phyloP scores from a whole-genome alignment of 2,113 vertebrate species.

The Phalacrocorax aristotelis region DNA sequence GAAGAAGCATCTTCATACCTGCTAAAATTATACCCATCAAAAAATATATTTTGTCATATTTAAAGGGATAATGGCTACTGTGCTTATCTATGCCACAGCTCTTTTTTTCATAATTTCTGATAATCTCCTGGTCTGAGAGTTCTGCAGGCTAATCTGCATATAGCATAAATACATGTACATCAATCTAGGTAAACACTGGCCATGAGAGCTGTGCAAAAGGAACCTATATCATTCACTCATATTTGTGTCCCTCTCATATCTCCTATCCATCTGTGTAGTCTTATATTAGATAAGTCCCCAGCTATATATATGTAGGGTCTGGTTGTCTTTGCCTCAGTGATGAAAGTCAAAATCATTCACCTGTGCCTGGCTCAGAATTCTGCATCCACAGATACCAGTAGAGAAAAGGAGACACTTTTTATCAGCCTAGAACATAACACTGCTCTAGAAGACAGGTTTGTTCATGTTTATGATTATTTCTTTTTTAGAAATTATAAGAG shows the following conservation, averaged over 20 bases:
- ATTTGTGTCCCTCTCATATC: not conserved
- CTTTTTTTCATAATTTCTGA: not conserved
- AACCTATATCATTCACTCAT: accelerated
- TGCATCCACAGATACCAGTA: not conserved
- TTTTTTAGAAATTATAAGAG: not conserved
- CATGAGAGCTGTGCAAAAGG: not conserved
- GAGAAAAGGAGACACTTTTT: not conserved
- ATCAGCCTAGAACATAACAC: not conserved
- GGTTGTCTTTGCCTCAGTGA: not conserved
- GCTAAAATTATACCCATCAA: not conserved
- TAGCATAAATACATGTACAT: not conserved
- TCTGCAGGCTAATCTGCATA: not conserved
- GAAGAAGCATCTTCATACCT: not conserved
- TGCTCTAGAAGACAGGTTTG: not conserved
- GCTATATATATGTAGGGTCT: accelerated
- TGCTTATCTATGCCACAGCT: not conserved
- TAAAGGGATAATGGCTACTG: not conserved
- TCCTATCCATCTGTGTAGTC: not conserved
- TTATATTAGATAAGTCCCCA: not conserved
- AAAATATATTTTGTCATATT: not conserved
- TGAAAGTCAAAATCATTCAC: not conserved
- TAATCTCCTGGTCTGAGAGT: not conserved
- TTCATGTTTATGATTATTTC: not conserved
- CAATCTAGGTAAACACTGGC: not conserved
- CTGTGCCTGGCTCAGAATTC: not conserved